Percentiles rank a stretch among this genome's conserved stretches.
Evolutionary conservation across 2,888 invertebrate genomes (phyloP).

Genomic region (Acholoe squamosa): DNA sequence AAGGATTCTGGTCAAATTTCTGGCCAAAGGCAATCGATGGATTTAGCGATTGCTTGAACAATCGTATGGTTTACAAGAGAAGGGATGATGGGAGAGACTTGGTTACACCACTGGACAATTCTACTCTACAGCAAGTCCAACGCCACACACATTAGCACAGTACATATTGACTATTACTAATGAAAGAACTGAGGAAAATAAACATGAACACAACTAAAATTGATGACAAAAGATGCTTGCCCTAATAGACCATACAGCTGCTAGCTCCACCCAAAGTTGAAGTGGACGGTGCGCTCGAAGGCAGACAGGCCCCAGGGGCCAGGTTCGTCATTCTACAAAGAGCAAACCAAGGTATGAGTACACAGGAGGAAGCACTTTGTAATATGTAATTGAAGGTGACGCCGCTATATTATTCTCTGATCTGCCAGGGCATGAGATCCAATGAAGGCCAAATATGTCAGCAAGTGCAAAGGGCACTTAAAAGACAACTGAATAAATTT

Average conservation of each 20-base stretch:
- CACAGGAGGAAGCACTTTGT: background rate
- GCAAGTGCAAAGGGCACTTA: no score
- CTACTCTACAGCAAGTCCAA: background rate
- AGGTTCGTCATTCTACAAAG: slow-evolving; percentile 49
- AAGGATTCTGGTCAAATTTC: no score
- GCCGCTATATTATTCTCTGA: no score
- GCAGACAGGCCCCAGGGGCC: slow-evolving; percentile 59
- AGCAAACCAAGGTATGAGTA: background rate
- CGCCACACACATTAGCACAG: background rate
- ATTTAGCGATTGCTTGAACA: no score
- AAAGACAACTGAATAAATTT: no score
- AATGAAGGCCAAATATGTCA: no score
- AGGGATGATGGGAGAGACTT: background rate
- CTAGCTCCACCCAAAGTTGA: slow-evolving; percentile 62
- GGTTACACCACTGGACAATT: background rate
- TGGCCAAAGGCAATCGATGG: no score
- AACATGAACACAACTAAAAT: background rate
- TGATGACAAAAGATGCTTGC: slow-evolving; percentile 27
- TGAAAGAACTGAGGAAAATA: background rate
- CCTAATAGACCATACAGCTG: slow-evolving; percentile 4
- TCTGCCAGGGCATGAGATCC: no score
- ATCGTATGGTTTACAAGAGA: background rate
- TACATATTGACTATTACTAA: background rate
- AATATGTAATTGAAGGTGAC: no score
- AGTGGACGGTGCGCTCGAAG: slow-evolving; percentile 60